phyloP scores from a whole-genome alignment of 2,888 invertebrate species.

The Strigamia transsilvanica region DNA sequence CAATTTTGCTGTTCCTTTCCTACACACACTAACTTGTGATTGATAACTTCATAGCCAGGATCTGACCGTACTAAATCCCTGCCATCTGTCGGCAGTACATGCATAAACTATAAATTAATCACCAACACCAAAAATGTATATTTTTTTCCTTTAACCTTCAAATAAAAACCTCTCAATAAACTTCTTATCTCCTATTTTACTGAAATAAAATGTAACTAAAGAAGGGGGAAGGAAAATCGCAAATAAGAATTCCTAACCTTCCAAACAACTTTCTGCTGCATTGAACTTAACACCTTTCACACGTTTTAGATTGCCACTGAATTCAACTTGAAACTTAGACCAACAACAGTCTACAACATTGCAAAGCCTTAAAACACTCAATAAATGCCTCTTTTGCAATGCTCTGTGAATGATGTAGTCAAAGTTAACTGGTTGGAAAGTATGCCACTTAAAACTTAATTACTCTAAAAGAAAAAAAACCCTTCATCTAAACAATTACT shows the following conservation, averaged over 20 bases:
- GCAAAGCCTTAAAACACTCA: neutral
- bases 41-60: neutral
- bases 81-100: neutral
- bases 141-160: no score
- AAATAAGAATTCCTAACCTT: neutral
- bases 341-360: neutral
- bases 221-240: neutral
- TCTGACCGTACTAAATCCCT: slow-evolving; percentile 1
- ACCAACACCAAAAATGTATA: neutral
- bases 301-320: neutral
- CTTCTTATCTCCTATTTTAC: neutral
- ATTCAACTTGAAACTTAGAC: neutral
- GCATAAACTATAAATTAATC: neutral
- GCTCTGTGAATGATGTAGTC: slow-evolving; percentile 1
- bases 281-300: neutral
- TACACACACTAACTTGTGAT: neutral
- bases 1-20: slow-evolving; percentile 2
- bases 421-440: neutral
- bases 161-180: neutral
- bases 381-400: slow-evolving; percentile 2
- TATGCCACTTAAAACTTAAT: neutral
- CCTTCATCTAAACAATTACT: neutral
- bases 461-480: neutral
- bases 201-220: neutral
- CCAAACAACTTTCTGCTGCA: slow-evolving; percentile 2